phyloP scores from a whole-genome alignment of 2,113 vertebrate genomes.

The Choloepus hoffmanni region DNA sequence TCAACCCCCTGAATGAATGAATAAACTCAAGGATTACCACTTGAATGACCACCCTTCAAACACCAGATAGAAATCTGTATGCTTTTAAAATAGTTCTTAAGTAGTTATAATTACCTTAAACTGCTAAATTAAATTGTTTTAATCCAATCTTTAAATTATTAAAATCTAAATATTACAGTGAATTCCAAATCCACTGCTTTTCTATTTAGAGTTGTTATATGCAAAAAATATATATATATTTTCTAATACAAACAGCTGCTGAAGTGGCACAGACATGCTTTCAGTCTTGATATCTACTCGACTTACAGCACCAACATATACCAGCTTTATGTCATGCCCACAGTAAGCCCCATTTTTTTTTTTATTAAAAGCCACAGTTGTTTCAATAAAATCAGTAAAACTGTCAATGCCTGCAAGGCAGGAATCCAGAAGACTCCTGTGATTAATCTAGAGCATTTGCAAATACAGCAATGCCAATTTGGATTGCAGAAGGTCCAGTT shows the following conservation, averaged over 20 bases:
- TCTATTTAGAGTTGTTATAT: neutral
- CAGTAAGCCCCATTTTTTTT: neutral
- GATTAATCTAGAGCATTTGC: neutral
- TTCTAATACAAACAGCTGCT: neutral
- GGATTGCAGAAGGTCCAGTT: neutral
- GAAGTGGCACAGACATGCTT: neutral
- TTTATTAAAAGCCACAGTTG: conserved; percentile 64
- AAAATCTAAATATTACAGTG: neutral
- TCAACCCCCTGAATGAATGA: neutral
- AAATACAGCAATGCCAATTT: neutral
- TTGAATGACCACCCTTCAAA: neutral
- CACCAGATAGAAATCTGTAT: neutral
- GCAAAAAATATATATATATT: neutral
- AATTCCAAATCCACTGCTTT: neutral
- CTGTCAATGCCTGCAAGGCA: conserved; percentile 53
- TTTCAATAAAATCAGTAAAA: conserved; percentile 73
- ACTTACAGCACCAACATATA: neutral
- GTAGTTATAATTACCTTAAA: neutral
- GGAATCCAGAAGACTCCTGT: neutral
- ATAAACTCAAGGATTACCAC: neutral
- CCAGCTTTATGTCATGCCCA: neutral
- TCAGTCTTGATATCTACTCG: neutral
- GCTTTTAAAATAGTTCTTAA: conserved; percentile 25
- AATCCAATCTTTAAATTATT: neutral
- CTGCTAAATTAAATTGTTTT: neutral